These are phyloP conservation scores for Apodemia hepburni DNA, from an alignment of 2,888 invertebrate species.

Conservation along the genomic window DNA sequence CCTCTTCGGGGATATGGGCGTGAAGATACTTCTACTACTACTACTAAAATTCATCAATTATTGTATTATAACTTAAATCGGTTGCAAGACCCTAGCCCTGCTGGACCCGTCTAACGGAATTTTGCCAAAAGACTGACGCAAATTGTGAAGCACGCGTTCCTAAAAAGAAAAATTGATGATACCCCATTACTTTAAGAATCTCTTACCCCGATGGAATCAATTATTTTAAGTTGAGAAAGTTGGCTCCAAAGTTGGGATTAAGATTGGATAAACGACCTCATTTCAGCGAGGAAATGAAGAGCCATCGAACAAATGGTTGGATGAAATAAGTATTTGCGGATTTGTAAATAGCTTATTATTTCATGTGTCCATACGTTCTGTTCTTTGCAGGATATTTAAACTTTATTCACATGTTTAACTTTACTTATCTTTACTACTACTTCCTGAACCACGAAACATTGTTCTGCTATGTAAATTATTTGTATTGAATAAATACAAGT, in stretches of 20 bases:
- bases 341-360: neutral
- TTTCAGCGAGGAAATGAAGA: conserved; percentile 57
- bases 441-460: no score
- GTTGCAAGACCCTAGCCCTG: no score
- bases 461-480: no score
- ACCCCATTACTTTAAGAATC: conserved; percentile 17
- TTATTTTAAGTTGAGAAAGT: conserved; percentile 28
- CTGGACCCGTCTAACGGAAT: no score
- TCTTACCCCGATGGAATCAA: conserved; percentile 25
- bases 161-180: neutral
- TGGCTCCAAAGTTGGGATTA: conserved; percentile 9
- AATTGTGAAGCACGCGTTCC: no score
- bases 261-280: conserved; percentile 52
- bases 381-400: neutral
- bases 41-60: no score
- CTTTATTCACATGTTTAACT: neutral
- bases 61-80: no score
- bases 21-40: no score
- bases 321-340: conserved; percentile 31
- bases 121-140: no score
- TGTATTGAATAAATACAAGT: no score
- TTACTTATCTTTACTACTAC: no score
- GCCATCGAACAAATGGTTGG: conserved; percentile 58
- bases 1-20: no score
- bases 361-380: neutral